Conservation (phyloP, 1,140 invertebrate species). For the Cherax destructor region DNA sequence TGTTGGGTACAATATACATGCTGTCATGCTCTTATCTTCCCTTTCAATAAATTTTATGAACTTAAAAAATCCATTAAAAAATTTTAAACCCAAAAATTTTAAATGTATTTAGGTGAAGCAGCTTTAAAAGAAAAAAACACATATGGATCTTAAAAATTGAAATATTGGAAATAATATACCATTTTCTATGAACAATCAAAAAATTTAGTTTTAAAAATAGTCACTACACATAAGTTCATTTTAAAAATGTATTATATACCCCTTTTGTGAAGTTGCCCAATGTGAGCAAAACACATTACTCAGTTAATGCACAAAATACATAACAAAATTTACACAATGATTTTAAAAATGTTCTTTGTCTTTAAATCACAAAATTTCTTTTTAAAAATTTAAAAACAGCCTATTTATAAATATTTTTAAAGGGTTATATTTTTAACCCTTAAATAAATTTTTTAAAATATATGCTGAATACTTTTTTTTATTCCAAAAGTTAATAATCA, state of each 20-base stretch:
- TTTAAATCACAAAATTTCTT: neutral
- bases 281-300: slow-evolving; percentile 25
- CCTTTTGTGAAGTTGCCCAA: slow-evolving; percentile 5
- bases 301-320: neutral
- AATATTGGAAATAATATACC: no score
- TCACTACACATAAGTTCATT: neutral
- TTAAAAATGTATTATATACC: slow-evolving; percentile 10
- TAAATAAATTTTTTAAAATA: neutral
- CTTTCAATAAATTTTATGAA: no score
- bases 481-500: slow-evolving; percentile 17
- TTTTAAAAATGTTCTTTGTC: neutral
- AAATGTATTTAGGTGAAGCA: no score
- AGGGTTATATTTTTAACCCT: neutral
- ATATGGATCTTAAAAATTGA: no score
- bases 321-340: neutral
- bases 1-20: no score
- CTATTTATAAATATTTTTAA: no score
- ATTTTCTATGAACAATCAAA: no score
- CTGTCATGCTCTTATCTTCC: no score
- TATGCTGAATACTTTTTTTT: neutral
- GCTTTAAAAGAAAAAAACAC: no score
- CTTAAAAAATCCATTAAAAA: no score
- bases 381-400: neutral
- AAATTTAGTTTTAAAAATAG: no score
- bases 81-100: no score